Conservation (phyloP, 1,140 invertebrate genomes). For the Drosophila repleta region DNA sequence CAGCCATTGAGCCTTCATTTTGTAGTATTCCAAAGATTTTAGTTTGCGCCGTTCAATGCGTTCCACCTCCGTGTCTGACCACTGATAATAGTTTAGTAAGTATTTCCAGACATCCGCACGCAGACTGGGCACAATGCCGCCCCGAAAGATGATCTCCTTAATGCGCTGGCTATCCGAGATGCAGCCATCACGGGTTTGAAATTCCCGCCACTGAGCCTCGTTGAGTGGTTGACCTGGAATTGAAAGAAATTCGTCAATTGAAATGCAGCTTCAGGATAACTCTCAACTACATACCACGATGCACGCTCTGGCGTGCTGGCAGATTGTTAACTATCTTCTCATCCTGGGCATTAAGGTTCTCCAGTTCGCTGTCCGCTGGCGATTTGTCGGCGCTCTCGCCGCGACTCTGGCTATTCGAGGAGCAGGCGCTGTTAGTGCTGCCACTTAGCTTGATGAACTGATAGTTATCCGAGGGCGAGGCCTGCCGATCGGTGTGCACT, state of each 20-base stretch:
- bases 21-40: slow-evolving; percentile 94
- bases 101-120: slow-evolving; percentile 97
- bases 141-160: slow-evolving; percentile 94
- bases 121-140: slow-evolving; percentile 90
- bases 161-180: slow-evolving; percentile 88
- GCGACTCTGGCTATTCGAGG: slow-evolving; percentile 65
- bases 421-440: slow-evolving; percentile 70
- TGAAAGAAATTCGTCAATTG: neutral
- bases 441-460: slow-evolving; percentile 69
- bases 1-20: slow-evolving; percentile 98
- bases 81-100: slow-evolving; percentile 94
- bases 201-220: slow-evolving; percentile 90
- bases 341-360: slow-evolving; percentile 74
- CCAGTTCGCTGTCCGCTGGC: slow-evolving; percentile 72
- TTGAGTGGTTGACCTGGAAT: slow-evolving; percentile 86
- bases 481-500: slow-evolving; percentile 74
- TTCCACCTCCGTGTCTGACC: slow-evolving; percentile 91
- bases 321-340: slow-evolving; percentile 77
- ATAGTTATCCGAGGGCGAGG: slow-evolving; percentile 70
- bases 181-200: slow-evolving; percentile 90
- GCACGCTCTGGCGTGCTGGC: slow-evolving; percentile 65
- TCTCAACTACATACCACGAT: slow-evolving; percentile 51
- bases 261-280: neutral
- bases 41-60: slow-evolving; percentile 88
- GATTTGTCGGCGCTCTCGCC: slow-evolving; percentile 74